Evolutionary conservation across 1,140 invertebrate species (phyloP).

Genomic region (Episyrphus balteatus): DNA sequence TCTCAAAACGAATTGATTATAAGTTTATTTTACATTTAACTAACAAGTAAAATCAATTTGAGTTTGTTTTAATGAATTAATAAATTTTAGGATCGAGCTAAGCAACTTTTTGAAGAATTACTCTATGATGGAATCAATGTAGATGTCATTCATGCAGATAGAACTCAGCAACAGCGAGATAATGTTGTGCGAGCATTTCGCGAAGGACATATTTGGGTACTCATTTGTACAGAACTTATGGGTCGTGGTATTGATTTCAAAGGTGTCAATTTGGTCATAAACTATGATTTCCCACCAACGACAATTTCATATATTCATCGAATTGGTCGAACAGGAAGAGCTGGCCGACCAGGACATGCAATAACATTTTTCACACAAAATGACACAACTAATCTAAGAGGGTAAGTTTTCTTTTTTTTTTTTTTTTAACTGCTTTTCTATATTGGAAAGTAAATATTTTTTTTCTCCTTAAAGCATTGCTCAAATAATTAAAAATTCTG

Average conservation of each 20-base stretch:
- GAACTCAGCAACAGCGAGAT: constrained; percentile 79
- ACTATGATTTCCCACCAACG: constrained; percentile 93
- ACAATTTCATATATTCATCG: constrained; percentile 90
- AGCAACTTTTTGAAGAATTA: constrained; percentile 83
- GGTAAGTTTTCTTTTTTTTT: constrained; percentile 40
- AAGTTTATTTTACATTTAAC: too few species aligned
- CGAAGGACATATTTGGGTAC: constrained; percentile 85
- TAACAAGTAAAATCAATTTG: too few species aligned
- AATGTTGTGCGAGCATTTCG: constrained; percentile 82
- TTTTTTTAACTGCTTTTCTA: not conserved
- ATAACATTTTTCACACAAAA: constrained; percentile 91
- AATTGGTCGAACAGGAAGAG: constrained; percentile 82
- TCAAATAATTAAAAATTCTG: constrained; percentile 73
- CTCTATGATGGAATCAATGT: constrained; percentile 88
- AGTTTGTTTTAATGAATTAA: too few species aligned
- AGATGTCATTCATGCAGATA: constrained; percentile 88
- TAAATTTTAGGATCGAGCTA: constrained; percentile 63
- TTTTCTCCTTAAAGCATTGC: constrained; percentile 56
- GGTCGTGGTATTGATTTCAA: constrained; percentile 96
- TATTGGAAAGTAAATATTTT: not conserved
- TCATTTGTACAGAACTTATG: constrained; percentile 96
- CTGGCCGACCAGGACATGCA: constrained; percentile 75
- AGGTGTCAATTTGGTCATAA: constrained; percentile 92
- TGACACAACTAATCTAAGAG: constrained; percentile 71
- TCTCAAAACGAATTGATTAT: too few species aligned